A percentile compares a stretch with the other conserved stretches of the same genome.
Conservation (phyloP, 2,888 invertebrate species). For the Petrophora chlorosata region DNA sequence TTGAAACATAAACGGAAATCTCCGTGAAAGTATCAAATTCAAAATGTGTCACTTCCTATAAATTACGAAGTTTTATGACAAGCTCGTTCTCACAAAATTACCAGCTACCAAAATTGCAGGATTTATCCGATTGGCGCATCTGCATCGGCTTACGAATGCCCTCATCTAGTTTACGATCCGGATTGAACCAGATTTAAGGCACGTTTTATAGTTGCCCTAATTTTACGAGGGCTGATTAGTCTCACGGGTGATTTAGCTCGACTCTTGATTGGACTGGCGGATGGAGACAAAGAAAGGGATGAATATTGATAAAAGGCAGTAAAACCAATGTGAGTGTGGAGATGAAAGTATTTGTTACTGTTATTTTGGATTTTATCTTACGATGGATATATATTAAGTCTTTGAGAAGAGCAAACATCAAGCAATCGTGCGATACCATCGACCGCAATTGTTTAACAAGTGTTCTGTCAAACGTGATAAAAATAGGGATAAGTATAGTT, state of each 20-base stretch:
- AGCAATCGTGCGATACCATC: too few species aligned
- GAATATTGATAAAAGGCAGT: constrained; percentile 31
- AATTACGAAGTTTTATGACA: constrained; percentile 25
- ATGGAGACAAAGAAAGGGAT: constrained; percentile 16
- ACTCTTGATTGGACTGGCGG: constrained; percentile 29
- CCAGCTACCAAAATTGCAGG: constrained; percentile 52
- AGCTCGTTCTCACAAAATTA: constrained; percentile 51
- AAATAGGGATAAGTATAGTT: too few species aligned
- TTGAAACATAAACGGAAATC: too few species aligned
- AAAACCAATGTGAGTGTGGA: background rate
- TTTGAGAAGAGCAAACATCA: too few species aligned
- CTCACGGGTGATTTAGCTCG: constrained; percentile 27
- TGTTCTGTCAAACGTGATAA: too few species aligned
- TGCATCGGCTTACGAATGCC: constrained; percentile 60
- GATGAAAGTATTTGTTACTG: background rate
- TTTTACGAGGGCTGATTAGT: constrained; percentile 62
- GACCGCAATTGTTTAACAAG: too few species aligned
- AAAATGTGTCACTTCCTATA: constrained; percentile 25
- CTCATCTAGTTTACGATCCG: constrained; percentile 63
- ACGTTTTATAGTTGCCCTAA: constrained; percentile 61
- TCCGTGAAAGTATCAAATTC: too few species aligned
- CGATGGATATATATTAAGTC: too few species aligned
- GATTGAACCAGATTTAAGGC: constrained; percentile 49
- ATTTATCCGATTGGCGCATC: constrained; percentile 56
- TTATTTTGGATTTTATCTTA: too few species aligned